These are phyloP conservation scores for Heterohyrax brucei DNA, from an alignment of 2,797 vertebrate species.

Conservation along the genomic window DNA sequence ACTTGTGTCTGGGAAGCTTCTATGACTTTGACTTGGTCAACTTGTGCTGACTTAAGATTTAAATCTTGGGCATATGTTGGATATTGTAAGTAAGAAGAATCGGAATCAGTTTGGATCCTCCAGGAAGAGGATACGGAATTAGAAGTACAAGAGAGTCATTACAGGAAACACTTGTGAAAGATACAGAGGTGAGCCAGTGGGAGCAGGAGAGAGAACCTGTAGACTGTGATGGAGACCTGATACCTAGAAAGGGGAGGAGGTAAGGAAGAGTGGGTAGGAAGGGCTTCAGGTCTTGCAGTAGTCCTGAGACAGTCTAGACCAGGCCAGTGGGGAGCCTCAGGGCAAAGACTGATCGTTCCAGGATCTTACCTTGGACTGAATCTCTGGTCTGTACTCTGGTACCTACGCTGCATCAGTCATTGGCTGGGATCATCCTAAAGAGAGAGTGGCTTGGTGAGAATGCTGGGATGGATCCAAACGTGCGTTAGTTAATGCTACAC, in stretches of 20 bases:
- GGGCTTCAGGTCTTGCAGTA: not conserved
- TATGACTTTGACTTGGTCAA: not conserved
- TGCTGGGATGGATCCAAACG: not conserved
- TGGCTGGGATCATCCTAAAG: not conserved
- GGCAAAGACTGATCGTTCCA: not conserved
- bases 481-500: not conserved
- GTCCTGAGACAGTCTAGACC: not conserved
- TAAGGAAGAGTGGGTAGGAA: not conserved
- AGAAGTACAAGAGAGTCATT: not conserved
- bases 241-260: not conserved
- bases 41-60: not conserved
- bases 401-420: fast-evolving
- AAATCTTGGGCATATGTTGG: too few species aligned
- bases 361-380: not conserved
- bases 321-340: not conserved
- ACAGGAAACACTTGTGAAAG: not conserved
- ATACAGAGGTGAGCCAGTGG: not conserved
- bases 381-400: fast-evolving
- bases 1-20: too few species aligned
- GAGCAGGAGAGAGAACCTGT: not conserved
- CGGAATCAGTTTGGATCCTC: not conserved
- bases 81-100: not conserved
- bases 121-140: not conserved
- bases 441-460: not conserved
- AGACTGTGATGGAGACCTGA: not conserved